Percentiles rank a stretch among this genome's conserved stretches.
Conservation (phyloP, 2,888 invertebrate species). For the Sipha maydis region DNA sequence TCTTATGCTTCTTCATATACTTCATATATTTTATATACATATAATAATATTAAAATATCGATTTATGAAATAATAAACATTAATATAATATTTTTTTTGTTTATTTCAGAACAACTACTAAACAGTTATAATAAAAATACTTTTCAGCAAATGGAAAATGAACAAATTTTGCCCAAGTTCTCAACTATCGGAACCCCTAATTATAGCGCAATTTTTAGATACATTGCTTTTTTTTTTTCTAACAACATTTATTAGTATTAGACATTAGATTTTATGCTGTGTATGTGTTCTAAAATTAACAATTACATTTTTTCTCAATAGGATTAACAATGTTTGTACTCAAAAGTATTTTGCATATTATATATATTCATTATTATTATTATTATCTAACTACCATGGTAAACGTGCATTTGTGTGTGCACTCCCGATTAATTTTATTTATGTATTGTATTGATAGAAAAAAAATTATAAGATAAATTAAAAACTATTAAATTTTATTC, state of each 20-base stretch:
- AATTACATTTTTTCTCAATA: slow-evolving; percentile 56
- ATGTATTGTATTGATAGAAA: slow-evolving; percentile 32
- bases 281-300: slow-evolving; percentile 59
- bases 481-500: slow-evolving; percentile 33
- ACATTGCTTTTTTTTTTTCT: slow-evolving; percentile 33
- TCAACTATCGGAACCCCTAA: slow-evolving; percentile 35
- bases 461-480: slow-evolving; percentile 35
- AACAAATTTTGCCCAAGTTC: slow-evolving; percentile 45
- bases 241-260: slow-evolving; percentile 49
- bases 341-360: slow-evolving; percentile 51
- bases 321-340: slow-evolving; percentile 55
- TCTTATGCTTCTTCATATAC: no score
- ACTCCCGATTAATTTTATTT: slow-evolving; percentile 28
- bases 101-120: slow-evolving; percentile 47
- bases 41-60: no score
- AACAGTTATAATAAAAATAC: slow-evolving; percentile 31
- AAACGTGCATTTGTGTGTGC: slow-evolving; percentile 53
- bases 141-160: slow-evolving; percentile 21
- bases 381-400: slow-evolving; percentile 34
- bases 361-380: slow-evolving; percentile 43
- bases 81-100: slow-evolving; percentile 13
- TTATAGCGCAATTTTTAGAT: slow-evolving; percentile 52
- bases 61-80: no score
- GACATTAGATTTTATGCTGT: slow-evolving; percentile 47
- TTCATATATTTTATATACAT: no score